Evolutionary conservation across 2,113 vertebrate genomes (phyloP).

Genomic region (Rhombomys opimus): DNA sequence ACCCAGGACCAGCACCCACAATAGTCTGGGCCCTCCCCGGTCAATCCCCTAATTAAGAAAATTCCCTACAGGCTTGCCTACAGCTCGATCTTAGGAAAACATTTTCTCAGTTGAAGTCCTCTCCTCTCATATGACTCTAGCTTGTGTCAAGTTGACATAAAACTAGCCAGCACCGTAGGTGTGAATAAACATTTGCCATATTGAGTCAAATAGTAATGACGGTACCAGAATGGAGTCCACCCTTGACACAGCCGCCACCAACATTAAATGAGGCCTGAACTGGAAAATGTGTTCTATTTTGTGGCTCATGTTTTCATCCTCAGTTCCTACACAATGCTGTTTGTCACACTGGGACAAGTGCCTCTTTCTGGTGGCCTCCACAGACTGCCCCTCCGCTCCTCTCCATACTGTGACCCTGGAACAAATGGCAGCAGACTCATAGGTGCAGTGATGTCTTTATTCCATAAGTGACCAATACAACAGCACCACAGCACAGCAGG

Average conservation of each 20-base stretch:
- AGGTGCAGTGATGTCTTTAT: conserved; percentile 63
- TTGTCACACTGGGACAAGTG: no score
- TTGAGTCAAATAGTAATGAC: background rate
- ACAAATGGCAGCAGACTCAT: background rate
- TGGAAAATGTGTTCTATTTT: background rate
- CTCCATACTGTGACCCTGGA: background rate
- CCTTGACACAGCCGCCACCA: background rate
- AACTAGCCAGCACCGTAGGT: background rate
- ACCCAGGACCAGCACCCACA: background rate
- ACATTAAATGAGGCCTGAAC: background rate
- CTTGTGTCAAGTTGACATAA: background rate
- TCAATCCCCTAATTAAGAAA: background rate
- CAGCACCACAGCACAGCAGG: conserved; percentile 66
- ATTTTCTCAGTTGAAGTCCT: background rate
- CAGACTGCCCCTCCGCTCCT: background rate
- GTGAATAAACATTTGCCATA: background rate
- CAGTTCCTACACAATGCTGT: fast-evolving
- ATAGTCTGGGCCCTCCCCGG: background rate
- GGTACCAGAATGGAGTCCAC: background rate
- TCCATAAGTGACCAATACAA: conserved; percentile 46
- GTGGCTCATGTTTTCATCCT: background rate
- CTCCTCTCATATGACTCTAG: background rate
- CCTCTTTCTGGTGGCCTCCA: background rate
- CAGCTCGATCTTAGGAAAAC: no score
- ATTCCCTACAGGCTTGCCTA: no score